A percentile compares a stretch with the other conserved stretches of the same genome.
phyloP scores from a whole-genome alignment of 2,888 invertebrate species.

The Heliothis peltigera region DNA sequence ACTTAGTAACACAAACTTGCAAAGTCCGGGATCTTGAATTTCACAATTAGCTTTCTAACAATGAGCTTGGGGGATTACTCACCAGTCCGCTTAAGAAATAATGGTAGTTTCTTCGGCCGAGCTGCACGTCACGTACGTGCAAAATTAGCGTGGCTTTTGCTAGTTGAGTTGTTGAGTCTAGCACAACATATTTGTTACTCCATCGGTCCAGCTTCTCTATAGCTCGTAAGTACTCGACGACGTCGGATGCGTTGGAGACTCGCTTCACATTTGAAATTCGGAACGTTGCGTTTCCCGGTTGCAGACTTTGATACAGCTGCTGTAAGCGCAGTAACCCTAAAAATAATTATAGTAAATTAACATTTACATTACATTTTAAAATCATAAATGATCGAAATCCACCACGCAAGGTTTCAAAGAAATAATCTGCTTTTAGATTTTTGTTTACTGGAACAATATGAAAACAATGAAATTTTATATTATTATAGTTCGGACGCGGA shows the following conservation, averaged over 20 bases:
- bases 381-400: no score
- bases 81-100: slow-evolving; percentile 97
- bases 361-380: no score
- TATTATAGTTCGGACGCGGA: no score
- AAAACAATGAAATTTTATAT: no score
- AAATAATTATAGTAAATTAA: slow-evolving; percentile 50
- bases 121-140: slow-evolving; percentile 95
- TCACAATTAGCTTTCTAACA: slow-evolving; percentile 49
- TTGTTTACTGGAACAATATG: no score
- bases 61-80: slow-evolving; percentile 80
- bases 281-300: slow-evolving; percentile 95
- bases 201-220: slow-evolving; percentile 95
- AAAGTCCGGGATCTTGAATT: slow-evolving; percentile 38
- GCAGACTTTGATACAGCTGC: slow-evolving; percentile 96
- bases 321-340: slow-evolving; percentile 96
- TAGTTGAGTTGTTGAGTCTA: slow-evolving; percentile 96
- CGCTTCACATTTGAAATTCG: slow-evolving; percentile 96
- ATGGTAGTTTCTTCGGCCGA: slow-evolving; percentile 97
- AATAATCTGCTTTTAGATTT: no score
- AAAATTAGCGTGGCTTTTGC: slow-evolving; percentile 96
- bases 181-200: slow-evolving; percentile 95
- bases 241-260: slow-evolving; percentile 95
- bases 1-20: slow-evolving; percentile 24
- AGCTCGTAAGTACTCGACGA: slow-evolving; percentile 94
- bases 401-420: no score